Base-by-base conservation (phyloP, 2,888 invertebrate species). In the Chrysolina haemoptera region DNA sequence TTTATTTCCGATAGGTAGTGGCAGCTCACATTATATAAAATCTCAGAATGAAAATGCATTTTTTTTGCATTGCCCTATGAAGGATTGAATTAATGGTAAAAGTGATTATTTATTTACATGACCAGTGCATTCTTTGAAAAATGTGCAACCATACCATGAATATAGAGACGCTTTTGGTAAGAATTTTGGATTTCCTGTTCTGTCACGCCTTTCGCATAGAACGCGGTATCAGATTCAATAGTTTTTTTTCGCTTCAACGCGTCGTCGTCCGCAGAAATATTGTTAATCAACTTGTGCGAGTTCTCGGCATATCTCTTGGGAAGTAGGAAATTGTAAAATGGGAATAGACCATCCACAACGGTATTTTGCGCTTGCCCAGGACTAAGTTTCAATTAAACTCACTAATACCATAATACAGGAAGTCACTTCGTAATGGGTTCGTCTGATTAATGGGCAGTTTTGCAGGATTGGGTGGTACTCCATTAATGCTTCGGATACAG, bases 331-430 rank as follows among this genome's bases (percentile, higher is more conserved):
- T 43, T 53, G 41, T 35, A 53, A 53, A 67, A 53, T 53, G 16
- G 20, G 48, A 55, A 53, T 53, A 18, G 20, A 12, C 53, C 20
- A 40, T 67, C 40, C 40, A 14, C 53, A 67, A 53, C 67, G 67
- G 67, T 67, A 40, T n/a, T 16, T 22, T 40, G n/a, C 53, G 12
- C 16, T 53, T 10, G 20, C 53, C 48, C 41, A 67, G 67, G 67
- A 35, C 67, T 67, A 53, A 67, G 40, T 67, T 67, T 67, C 67
- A 67, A 67, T 67, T 67, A 53, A 67, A 67, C 55, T 40, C 14
- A 12, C 67, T 67, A 53, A 35, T 14, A 35, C 22, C 20, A 12
- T 22, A n/a, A 43, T 40, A 53, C 67, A 67, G 67, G 67, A 67
- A 67, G 67, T 53, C 48, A 18, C 53, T 20, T 12, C 14, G 20